Evolutionary conservation across 2,113 vertebrate genomes (phyloP).

Genomic region (Ciconia stormi): DNA sequence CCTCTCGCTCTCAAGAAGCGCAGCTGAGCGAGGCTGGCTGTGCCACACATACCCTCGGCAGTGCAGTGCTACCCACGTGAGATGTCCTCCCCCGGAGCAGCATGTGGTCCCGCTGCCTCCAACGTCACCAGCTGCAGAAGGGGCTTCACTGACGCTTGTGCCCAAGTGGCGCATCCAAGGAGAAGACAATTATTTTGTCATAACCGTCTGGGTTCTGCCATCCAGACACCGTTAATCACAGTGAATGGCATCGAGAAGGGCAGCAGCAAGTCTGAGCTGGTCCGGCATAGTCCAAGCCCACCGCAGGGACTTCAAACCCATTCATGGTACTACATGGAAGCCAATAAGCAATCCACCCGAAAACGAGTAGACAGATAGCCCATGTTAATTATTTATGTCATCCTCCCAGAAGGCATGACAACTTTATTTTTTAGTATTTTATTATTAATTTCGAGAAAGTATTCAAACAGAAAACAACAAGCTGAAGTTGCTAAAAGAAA

Average conservation of each 20-base stretch:
- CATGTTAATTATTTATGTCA: neutral
- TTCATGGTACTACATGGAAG: rapidly evolving
- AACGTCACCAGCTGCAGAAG: rapidly evolving
- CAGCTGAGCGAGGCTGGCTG: neutral
- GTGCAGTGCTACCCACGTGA: rapidly evolving
- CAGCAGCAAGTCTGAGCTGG: neutral
- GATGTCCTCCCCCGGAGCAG: neutral
- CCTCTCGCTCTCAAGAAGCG: neutral
- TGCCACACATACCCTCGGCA: neutral
- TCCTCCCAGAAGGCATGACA: neutral
- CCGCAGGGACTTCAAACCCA: neutral
- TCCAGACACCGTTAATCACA: neutral
- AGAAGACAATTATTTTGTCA: neutral
- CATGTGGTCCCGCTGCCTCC: rapidly evolving
- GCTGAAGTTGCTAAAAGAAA: neutral
- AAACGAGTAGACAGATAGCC: neutral
- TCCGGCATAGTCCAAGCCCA: neutral
- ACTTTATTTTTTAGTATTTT: neutral
- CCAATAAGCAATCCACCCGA: neutral
- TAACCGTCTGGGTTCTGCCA: neutral
- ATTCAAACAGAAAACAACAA: neutral
- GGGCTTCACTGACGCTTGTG: neutral
- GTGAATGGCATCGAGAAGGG: neutral
- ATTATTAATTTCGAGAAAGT: neutral
- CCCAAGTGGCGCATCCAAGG: neutral